phyloP scores from a whole-genome alignment of 2,888 invertebrate species.

The Scrobipalpa atriplicella region DNA sequence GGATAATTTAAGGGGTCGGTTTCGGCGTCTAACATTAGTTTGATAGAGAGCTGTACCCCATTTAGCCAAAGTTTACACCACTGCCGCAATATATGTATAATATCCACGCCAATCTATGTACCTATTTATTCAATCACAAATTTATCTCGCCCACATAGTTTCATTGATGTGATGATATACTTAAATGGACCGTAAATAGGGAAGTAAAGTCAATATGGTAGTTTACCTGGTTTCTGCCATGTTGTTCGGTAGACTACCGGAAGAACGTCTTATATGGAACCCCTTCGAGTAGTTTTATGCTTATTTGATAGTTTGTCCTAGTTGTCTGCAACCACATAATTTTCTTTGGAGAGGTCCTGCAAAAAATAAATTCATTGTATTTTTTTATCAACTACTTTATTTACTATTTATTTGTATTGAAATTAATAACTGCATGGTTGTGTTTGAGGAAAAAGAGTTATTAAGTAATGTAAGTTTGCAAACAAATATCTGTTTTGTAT shows the following conservation, averaged over 20 bases:
- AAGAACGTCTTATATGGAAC: constrained; percentile 52
- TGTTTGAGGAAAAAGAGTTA: neutral
- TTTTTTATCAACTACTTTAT: too few relatives aligned
- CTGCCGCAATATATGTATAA: too few relatives aligned
- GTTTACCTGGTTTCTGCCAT: constrained; percentile 70
- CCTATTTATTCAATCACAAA: too few relatives aligned
- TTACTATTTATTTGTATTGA: too few relatives aligned
- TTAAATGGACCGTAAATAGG: neutral
- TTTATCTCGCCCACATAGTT: neutral
- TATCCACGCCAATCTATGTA: too few relatives aligned
- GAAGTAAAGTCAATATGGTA: neutral
- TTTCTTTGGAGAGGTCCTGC: constrained; percentile 52
- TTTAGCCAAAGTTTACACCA: too few relatives aligned
- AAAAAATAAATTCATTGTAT: constrained; percentile 32
- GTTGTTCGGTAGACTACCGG: constrained; percentile 58
- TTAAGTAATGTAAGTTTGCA: too few relatives aligned
- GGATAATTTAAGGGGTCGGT: too few relatives aligned
- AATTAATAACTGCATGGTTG: too few relatives aligned
- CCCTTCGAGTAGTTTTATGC: constrained; percentile 45
- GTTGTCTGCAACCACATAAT: constrained; percentile 62
- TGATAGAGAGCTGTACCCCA: too few relatives aligned
- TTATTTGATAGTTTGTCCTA: constrained; percentile 42
- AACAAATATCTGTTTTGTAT: too few relatives aligned
- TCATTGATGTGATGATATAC: neutral
- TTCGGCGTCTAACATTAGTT: too few relatives aligned